Evolutionary conservation across 2,888 invertebrate genomes (phyloP).

Genomic region (Disparrhopalites patrizii): DNA sequence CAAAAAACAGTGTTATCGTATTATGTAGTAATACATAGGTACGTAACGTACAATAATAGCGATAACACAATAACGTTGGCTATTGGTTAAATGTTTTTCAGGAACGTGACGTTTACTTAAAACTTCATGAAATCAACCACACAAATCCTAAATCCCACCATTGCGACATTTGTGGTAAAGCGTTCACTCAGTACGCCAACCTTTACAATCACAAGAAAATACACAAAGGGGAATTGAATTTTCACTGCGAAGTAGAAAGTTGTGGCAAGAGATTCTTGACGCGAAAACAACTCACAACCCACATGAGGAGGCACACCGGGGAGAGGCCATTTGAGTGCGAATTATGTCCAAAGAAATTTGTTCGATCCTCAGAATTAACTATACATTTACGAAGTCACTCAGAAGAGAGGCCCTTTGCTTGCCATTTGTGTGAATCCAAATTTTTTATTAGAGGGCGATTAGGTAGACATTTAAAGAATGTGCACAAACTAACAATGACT

Average conservation of each 20-base stretch:
- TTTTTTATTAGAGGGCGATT: conserved; percentile 18
- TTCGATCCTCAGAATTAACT: conserved; percentile 17
- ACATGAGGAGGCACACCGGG: conserved; percentile 13
- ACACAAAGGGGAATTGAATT: conserved; percentile 17
- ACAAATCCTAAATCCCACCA: conserved; percentile 6
- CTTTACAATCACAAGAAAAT: conserved; percentile 26
- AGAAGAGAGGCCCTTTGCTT: conserved; percentile 14
- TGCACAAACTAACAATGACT: background rate
- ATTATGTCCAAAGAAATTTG: conserved; percentile 17
- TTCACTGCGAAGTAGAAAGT: conserved; percentile 7
- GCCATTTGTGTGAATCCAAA: conserved; percentile 17
- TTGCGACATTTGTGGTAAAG: conserved; percentile 16
- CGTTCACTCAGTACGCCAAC: conserved; percentile 21
- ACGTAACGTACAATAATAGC: no score
- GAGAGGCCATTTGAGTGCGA: conserved; percentile 14
- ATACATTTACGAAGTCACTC: conserved; percentile 22
- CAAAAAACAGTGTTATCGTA: no score
- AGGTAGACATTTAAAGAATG: conserved; percentile 14
- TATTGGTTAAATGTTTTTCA: no score
- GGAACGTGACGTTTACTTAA: conserved; percentile 23
- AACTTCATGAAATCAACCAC: conserved; percentile 19
- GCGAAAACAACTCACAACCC: conserved; percentile 11
- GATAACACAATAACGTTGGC: no score
- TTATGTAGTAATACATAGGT: no score
- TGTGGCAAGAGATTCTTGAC: conserved; percentile 22